Conservation (phyloP, 2,888 invertebrate species). For the Troides aeacus region DNA sequence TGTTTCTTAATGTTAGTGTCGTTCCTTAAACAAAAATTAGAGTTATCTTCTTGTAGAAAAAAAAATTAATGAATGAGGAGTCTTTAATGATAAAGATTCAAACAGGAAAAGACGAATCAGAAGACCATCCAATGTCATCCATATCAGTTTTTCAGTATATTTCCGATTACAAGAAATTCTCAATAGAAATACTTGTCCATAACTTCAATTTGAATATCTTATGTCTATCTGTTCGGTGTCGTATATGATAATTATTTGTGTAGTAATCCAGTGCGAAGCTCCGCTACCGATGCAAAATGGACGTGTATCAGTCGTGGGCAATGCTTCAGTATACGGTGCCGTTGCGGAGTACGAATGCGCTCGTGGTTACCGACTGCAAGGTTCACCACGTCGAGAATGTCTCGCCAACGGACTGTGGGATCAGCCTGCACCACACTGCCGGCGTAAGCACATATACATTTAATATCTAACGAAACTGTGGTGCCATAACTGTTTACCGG, state of each 20-base stretch:
- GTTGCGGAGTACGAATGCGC: conserved; percentile 88
- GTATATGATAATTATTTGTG: background rate
- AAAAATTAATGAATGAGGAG: too few relatives aligned
- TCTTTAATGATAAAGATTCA: too few relatives aligned
- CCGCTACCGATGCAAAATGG: conserved; percentile 85
- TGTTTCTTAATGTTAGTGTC: too few relatives aligned
- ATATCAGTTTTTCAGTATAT: too few relatives aligned
- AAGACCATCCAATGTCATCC: too few relatives aligned
- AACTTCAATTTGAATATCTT: background rate
- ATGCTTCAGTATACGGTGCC: conserved; percentile 85
- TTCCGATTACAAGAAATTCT: too few relatives aligned
- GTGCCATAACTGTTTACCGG: too few relatives aligned
- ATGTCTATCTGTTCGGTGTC: background rate
- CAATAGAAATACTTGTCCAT: too few relatives aligned
- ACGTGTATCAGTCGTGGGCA: conserved; percentile 71
- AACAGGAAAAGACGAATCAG: too few relatives aligned
- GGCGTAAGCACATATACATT: conserved; percentile 68
- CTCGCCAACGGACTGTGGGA: conserved; percentile 90
- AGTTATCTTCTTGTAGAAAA: too few relatives aligned
- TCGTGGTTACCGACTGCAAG: conserved; percentile 84
- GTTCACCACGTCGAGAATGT: conserved; percentile 84
- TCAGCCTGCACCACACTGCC: conserved; percentile 86
- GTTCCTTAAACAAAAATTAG: too few relatives aligned
- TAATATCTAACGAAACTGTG: background rate
- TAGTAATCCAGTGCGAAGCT: conserved; percentile 87